A percentile compares a stretch with the other conserved stretches of the same genome.
Evolutionary conservation across 1,140 invertebrate genomes (phyloP).

Genomic region (Campoletis sonorensis): DNA sequence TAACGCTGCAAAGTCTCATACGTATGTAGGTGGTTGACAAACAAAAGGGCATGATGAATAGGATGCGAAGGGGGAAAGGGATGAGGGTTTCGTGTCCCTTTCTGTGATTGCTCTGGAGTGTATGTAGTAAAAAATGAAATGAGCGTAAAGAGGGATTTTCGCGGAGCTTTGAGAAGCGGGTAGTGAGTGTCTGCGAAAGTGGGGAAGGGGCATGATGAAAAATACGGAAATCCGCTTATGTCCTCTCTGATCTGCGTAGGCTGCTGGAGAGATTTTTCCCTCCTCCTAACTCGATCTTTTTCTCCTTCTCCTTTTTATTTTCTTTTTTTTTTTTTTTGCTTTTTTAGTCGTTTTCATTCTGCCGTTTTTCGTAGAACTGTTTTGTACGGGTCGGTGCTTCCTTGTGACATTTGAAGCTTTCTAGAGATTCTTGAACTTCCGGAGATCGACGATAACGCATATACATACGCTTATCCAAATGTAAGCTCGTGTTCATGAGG

Average conservation of each 20-base stretch:
- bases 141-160: background rate
- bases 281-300: background rate
- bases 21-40: too few species aligned
- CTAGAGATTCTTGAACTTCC: background rate
- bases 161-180: slow-evolving; percentile 1
- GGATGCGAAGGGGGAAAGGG: too few species aligned
- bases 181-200: background rate
- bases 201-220: slow-evolving; percentile 6
- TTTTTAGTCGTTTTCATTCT: too few species aligned
- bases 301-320: too few species aligned
- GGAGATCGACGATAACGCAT: background rate
- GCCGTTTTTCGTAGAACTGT: background rate
- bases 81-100: background rate
- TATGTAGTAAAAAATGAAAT: background rate
- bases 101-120: background rate
- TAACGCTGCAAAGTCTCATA: too few species aligned
- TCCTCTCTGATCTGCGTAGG: slow-evolving; percentile 4
- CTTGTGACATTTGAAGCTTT: slow-evolving; percentile 11
- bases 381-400: background rate
- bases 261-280: background rate
- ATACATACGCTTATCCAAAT: background rate
- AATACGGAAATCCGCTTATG: slow-evolving; percentile 37
- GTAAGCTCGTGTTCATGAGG: background rate
- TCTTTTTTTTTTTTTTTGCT: too few species aligned
- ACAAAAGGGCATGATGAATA: too few species aligned